Base-by-base conservation (phyloP, 2,113 vertebrate species). In the Octodon degus region DNA sequence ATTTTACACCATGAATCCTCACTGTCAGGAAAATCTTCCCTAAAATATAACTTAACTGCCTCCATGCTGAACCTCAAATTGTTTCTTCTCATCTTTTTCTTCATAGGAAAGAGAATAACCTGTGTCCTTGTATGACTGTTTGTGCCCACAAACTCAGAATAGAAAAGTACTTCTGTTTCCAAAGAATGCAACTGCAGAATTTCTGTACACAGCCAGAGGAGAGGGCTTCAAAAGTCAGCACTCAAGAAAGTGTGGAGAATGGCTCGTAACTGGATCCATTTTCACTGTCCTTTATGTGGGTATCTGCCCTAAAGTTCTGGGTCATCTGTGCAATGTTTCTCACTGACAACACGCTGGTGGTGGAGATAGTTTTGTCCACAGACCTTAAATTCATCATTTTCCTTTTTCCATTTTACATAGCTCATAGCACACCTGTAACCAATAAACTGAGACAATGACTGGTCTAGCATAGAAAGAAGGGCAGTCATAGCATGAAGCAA, bases 71-170 rank as follows among this genome's bases (percentile, higher is more conserved):
- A 92, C 70, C 2, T 50, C 50, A 89, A 27, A 93, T 86, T 90
- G 58, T 88, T 94, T 84, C 90, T 93, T 84, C 43, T 88, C 50
- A 81, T 93, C 93, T 43, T 90, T 91, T 93, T 68, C 86, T 76
- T 92, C 67, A 88, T 30, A 79, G 62, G 27, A 58, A 90, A 90
- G 63, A 65, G 40, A 94, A 91, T 84, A 91, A 94, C 11, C 58
- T 84, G 12, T 27, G 88, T 92, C 37, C 9, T 47, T 88, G 67
- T 67, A 92, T 76, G 16, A 37, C 55, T 91, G 27, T 86, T 77
- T 96, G 60, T 82, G 68, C 30, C 88, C 79, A 63, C 47, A 62
- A n/a, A 86, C n/a, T 86, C 40, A 63, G 25, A 89, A 89, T 74
- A 68, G 79, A 77, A 96, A 93, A 85, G 43, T 43, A 82, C n/a